These are phyloP conservation scores for Rissa tridactyla DNA, from an alignment of 2,113 vertebrate genomes.

Conservation along the genomic window DNA sequence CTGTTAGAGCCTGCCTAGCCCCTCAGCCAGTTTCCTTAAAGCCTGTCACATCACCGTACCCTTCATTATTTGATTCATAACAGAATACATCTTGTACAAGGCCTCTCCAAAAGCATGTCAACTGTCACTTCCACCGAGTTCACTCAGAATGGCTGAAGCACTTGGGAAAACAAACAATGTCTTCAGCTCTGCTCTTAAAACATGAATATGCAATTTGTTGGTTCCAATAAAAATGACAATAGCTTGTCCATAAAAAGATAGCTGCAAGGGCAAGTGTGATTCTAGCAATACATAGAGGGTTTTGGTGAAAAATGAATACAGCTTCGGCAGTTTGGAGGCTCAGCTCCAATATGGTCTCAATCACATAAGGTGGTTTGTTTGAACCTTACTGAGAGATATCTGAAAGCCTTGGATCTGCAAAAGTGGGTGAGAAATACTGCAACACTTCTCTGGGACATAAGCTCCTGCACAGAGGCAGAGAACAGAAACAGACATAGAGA, in stretches of 20 bases:
- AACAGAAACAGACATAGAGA: background rate
- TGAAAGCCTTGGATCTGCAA: background rate
- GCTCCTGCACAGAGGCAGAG: background rate
- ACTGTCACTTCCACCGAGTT: background rate
- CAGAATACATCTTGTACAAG: background rate
- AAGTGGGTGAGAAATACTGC: background rate
- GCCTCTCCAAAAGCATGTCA: background rate
- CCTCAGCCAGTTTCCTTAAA: background rate
- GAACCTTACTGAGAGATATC: background rate
- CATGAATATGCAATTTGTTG: background rate
- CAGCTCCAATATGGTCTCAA: background rate
- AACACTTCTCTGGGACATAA: background rate
- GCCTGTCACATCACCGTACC: background rate
- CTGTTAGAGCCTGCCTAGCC: background rate
- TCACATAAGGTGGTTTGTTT: background rate
- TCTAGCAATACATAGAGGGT: background rate
- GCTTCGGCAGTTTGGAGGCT: background rate
- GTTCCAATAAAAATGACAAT: background rate
- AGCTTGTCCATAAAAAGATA: background rate
- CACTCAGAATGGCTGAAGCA: background rate
- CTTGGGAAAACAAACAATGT: background rate
- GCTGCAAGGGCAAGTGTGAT: background rate
- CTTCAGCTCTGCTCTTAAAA: background rate
- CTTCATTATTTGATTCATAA: constrained; percentile 4
- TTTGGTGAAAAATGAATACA: background rate